Percentiles rank a stretch among this genome's conserved stretches.
phyloP scores from a whole-genome alignment of 2,113 vertebrate genomes.

The Tonatia bakeri region DNA sequence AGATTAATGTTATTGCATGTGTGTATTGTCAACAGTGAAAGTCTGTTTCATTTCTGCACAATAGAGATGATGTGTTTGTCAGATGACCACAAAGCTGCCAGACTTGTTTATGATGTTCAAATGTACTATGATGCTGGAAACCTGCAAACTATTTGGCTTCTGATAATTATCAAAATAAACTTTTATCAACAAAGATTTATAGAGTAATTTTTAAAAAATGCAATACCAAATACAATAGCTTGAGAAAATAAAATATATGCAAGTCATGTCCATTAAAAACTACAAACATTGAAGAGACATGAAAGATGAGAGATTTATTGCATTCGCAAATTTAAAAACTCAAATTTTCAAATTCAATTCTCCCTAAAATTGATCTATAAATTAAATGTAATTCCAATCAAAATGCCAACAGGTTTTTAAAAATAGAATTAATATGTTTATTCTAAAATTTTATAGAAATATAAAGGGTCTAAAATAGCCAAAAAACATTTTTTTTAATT shows the following conservation, averaged over 20 bases:
- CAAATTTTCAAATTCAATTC: background rate
- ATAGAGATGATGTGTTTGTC: background rate
- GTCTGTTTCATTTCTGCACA: background rate
- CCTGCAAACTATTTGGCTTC: background rate
- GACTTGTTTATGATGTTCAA: background rate
- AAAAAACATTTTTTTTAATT: background rate
- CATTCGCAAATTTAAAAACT: background rate
- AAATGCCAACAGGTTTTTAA: background rate
- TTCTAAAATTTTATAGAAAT: background rate
- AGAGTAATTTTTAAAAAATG: background rate
- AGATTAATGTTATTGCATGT: background rate
- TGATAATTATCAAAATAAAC: constrained; percentile 13
- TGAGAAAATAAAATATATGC: background rate
- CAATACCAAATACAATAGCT: background rate
- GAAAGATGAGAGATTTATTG: background rate
- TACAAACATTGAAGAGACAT: background rate
- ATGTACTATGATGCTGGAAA: background rate
- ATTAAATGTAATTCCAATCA: background rate
- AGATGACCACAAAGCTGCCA: background rate
- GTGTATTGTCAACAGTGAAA: background rate
- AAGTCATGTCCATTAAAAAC: background rate
- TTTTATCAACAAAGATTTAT: background rate
- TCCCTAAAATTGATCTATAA: background rate
- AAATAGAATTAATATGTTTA: background rate
- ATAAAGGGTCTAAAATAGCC: background rate